Evolutionary conservation across 2,113 vertebrate species (phyloP).

Genomic region (Gymnobelideus leadbeateri): DNA sequence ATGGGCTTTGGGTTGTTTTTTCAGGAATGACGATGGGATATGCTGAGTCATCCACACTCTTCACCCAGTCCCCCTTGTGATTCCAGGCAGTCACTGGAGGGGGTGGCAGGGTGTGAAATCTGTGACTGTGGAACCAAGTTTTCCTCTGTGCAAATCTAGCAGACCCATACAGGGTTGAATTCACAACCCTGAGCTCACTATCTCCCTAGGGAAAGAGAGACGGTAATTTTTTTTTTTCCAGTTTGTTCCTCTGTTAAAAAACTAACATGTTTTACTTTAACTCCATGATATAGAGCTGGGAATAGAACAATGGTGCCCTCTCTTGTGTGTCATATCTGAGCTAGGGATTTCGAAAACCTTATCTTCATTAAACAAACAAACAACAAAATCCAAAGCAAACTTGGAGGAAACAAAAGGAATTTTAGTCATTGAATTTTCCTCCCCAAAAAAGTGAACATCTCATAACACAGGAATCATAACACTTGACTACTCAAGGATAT

Average conservation of each 20-base stretch:
- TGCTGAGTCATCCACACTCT: slow-evolving; percentile 32
- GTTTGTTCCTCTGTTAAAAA: not conserved
- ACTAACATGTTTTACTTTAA: not conserved
- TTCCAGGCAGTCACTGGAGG: not conserved
- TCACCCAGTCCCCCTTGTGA: not conserved
- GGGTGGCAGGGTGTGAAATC: not conserved
- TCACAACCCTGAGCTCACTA: not conserved
- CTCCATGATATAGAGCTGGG: not conserved
- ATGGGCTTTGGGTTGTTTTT: slow-evolving; percentile 34
- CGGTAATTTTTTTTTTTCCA: not conserved
- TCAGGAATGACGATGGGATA: slow-evolving; percentile 4
- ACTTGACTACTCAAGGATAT: not conserved
- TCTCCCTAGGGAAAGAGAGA: not conserved
- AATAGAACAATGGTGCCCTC: slow-evolving; percentile 15
- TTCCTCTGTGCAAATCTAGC: not conserved
- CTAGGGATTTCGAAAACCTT: slow-evolving; percentile 50
- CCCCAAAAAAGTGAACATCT: slow-evolving; percentile 35
- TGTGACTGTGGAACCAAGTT: not conserved
- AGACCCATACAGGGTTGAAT: not conserved
- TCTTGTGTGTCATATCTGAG: slow-evolving; percentile 42
- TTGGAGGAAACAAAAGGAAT: slow-evolving; percentile 59
- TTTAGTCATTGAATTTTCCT: slow-evolving; percentile 49
- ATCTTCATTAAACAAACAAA: slow-evolving; percentile 14
- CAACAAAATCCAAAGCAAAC: not conserved
- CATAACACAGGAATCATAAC: not conserved